Evolutionary conservation across 1,140 invertebrate genomes (phyloP).

Genomic region (Plectrocnemia conspersa): DNA sequence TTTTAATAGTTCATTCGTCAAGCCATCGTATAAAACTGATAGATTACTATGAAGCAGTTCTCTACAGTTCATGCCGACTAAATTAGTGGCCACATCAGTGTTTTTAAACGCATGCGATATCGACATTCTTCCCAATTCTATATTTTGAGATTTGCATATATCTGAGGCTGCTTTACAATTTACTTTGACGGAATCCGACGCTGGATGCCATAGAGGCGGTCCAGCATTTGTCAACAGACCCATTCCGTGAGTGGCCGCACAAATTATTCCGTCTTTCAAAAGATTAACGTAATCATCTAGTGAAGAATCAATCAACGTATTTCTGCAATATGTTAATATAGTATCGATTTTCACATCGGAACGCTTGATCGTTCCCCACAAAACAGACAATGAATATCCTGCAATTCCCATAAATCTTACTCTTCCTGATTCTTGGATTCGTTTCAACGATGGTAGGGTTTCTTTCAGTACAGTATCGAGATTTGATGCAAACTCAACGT

Average conservation of each 20-base stretch:
- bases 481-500: constrained; percentile 82
- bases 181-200: constrained; percentile 61
- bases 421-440: constrained; percentile 70
- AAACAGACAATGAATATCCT: constrained; percentile 73
- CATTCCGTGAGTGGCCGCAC: constrained; percentile 75
- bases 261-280: constrained; percentile 84
- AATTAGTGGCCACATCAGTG: constrained; percentile 55
- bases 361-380: constrained; percentile 69
- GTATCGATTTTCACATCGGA: constrained; percentile 65
- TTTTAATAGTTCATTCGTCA: constrained; percentile 55
- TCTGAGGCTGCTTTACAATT: constrained; percentile 57
- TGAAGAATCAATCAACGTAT: constrained; percentile 73
- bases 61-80: constrained; percentile 65
- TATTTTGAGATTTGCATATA: constrained; percentile 60
- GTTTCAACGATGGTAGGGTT: constrained; percentile 75
- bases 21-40: constrained; percentile 54
- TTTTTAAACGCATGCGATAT: constrained; percentile 59
- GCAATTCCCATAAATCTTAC: constrained; percentile 80
- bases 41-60: constrained; percentile 60
- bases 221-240: constrained; percentile 73
- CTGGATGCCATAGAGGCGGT: constrained; percentile 81
- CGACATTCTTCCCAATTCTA: constrained; percentile 68
- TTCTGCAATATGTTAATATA: constrained; percentile 74
- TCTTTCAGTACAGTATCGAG: constrained; percentile 76
- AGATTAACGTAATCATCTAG: constrained; percentile 67